These are phyloP conservation scores for Hirundichthys speculiger DNA, from an alignment of 2,113 vertebrate species.

Conservation along the genomic window DNA sequence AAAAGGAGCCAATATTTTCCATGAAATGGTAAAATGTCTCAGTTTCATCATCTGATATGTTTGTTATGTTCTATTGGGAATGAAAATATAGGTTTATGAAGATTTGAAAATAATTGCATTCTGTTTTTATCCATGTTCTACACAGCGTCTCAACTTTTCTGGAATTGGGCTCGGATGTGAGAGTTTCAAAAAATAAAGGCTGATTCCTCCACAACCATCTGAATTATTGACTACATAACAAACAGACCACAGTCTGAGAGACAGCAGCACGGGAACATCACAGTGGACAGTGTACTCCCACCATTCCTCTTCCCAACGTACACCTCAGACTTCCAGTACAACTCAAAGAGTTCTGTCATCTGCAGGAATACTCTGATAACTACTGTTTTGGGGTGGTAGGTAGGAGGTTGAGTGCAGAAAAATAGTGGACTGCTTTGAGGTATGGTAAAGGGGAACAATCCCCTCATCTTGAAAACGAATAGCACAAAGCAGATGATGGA, in stretches of 20 bases:
- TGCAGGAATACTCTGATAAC: not conserved
- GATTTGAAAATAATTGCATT: not conserved
- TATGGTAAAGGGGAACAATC: not conserved
- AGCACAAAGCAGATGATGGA: not conserved
- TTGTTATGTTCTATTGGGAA: no score
- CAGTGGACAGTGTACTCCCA: not conserved
- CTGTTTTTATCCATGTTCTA: not conserved
- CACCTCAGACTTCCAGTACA: not conserved
- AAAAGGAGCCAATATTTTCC: no score
- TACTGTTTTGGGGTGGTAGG: not conserved
- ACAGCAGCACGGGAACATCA: not conserved
- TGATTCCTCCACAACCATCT: not conserved
- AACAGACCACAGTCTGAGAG: not conserved
- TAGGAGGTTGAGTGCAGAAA: not conserved
- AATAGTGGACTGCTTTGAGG: not conserved
- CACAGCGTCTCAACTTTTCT: no score
- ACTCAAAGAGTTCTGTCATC: conserved; percentile 1
- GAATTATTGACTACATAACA: conserved; percentile 1
- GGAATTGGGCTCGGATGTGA: not conserved
- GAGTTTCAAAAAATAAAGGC: not conserved
- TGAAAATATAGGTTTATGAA: no score
- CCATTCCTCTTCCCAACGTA: not conserved
- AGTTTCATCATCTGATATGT: no score
- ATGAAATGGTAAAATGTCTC: no score
- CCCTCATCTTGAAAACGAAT: not conserved